phyloP scores from a whole-genome alignment of 2,113 vertebrate genomes.

The Phocoena phocoena region DNA sequence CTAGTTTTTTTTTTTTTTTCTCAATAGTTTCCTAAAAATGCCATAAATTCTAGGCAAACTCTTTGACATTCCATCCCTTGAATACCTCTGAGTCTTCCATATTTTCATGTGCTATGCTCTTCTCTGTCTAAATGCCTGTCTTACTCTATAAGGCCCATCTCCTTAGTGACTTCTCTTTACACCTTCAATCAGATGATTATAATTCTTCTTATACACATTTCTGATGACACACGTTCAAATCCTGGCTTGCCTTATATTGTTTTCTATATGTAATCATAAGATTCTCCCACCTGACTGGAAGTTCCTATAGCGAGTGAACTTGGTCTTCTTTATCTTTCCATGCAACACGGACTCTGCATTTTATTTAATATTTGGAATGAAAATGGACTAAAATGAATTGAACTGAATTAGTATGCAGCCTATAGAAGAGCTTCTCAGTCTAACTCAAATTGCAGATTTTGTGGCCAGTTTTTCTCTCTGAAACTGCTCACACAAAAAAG shows the following conservation, averaged over 20 bases:
- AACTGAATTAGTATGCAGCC: neutral
- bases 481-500: neutral
- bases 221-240: neutral
- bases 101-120: neutral
- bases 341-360: neutral
- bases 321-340: neutral
- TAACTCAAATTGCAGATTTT: neutral
- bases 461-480: neutral
- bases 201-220: neutral
- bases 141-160: neutral
- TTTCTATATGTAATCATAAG: neutral
- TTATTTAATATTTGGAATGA: slow-evolving; percentile 4
- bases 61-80: neutral
- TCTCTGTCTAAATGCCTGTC: neutral
- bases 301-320: neutral
- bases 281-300: neutral
- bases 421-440: neutral
- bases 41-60: neutral
- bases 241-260: neutral
- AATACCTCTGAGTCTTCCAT: neutral
- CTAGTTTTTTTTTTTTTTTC: neutral
- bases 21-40: neutral
- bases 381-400: neutral
- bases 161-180: neutral
- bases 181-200: neutral